These are phyloP conservation scores for Naja naja DNA, from an alignment of 2,113 vertebrate genomes.

Conservation along the genomic window DNA sequence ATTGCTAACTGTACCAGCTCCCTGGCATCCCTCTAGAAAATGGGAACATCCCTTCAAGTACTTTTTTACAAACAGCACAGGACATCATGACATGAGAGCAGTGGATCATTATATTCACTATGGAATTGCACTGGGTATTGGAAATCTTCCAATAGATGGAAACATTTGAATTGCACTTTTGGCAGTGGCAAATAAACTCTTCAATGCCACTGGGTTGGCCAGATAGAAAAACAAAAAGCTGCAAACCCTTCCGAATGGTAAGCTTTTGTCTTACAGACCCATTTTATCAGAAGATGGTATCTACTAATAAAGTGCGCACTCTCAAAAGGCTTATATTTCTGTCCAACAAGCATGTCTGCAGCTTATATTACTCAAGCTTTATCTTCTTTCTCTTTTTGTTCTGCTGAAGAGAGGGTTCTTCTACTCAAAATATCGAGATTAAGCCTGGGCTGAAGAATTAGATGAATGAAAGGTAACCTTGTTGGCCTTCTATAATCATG, in stretches of 20 bases:
- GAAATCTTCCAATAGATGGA: neutral
- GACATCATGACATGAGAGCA: neutral
- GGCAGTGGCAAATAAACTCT: neutral
- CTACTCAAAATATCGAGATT: neutral
- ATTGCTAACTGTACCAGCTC: neutral
- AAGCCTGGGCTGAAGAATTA: neutral
- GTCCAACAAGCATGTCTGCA: neutral
- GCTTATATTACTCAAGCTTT: neutral
- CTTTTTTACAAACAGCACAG: neutral
- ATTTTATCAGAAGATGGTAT: conserved; percentile 15
- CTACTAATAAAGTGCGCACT: conserved; percentile 13
- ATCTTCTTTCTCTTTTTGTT: neutral
- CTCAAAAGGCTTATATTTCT: neutral
- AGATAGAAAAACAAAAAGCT: neutral
- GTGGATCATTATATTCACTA: neutral
- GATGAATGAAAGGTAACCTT: neutral
- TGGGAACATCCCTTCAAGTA: neutral
- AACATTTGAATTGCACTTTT: neutral
- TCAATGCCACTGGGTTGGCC: rapidly evolving
- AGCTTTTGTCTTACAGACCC: neutral
- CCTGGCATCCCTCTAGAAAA: neutral
- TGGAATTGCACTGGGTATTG: neutral
- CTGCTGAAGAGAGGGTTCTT: neutral
- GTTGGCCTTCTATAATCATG: neutral
- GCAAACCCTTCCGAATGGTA: neutral